Base-by-base conservation (phyloP, 2,888 invertebrate species). In the Orthonevra nobilis region DNA sequence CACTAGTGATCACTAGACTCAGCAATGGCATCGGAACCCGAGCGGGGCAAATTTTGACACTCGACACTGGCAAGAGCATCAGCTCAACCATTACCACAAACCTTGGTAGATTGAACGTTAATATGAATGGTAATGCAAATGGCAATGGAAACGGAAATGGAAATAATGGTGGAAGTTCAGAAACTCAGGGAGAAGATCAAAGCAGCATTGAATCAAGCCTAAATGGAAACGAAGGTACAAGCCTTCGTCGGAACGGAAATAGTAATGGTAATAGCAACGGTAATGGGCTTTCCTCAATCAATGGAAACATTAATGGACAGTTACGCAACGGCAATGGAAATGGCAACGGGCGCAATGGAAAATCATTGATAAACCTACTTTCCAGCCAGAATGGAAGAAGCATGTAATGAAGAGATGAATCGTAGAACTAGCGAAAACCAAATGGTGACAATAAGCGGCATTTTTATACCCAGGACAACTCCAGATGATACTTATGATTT, bases 1-100 rank as follows among this genome's bases (percentile, higher is more conserved):
- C 87, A 0, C 48, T 87, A n/a, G 63, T 87, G 0, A 73, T 87
- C 2, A 63, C 72, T 1, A 38, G 58, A 23, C 44, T 69, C 3
- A 54, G 60, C 19, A 81, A 70, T 12, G 70, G 60, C 3, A 72
- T 70, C 30, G 70, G 69, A 44, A 60, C 69, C 1, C 50, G 74
- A 6, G 81, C 68, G 0, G 69, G 69, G 4, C 75, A 74, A 17
- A 66, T 81, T 6, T 23, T 75, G 23, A 56, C 68, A 5, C 60
- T 75, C 0, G 56, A 75, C 2, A 54, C 64, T 2, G 75, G 68
- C 17, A 81, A 75, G 3, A 81, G 69, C 20, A 81, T 70, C 36
- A 75, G 58, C 30, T 75, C 68, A 1, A 56, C 64, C 17, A 61
- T 75, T 10, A 73, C 60, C 9, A 66, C 60, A 23, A 69, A 36